Evolutionary conservation across 2,113 vertebrate species (phyloP).

Genomic region (Acrocephalus arundinaceus): DNA sequence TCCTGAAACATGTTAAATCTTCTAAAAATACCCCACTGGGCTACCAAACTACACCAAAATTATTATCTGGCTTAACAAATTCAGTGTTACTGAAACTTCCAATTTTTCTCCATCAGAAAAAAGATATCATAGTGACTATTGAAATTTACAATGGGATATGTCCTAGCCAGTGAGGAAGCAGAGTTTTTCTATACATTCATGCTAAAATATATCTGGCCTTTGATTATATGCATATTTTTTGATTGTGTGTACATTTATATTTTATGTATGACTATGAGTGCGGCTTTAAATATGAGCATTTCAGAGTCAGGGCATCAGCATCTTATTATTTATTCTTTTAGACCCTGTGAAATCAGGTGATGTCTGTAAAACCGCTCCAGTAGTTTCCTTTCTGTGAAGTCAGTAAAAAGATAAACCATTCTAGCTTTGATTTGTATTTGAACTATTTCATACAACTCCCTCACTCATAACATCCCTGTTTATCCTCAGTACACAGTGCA

Average conservation of each 20-base stretch:
- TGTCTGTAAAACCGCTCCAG: neutral
- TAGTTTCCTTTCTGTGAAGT: neutral
- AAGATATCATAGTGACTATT: neutral
- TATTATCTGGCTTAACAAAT: neutral
- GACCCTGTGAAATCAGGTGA: neutral
- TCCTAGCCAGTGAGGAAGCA: neutral
- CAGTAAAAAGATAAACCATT: conserved; percentile 12
- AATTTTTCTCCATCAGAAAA: neutral
- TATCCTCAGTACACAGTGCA: conserved; percentile 30
- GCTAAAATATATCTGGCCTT: neutral
- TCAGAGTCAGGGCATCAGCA: neutral
- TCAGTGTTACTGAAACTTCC: neutral
- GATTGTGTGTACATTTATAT: neutral
- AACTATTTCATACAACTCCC: conserved; percentile 23
- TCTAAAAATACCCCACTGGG: neutral
- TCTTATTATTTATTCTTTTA: neutral
- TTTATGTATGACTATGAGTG: neutral
- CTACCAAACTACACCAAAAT: neutral
- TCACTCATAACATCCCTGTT: conserved; percentile 48
- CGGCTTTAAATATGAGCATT: neutral
- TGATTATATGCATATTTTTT: neutral
- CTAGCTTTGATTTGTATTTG: conserved; percentile 37
- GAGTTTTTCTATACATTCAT: neutral
- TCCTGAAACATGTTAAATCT: neutral
- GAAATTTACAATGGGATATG: neutral